A percentile compares a stretch with the other conserved stretches of the same genome.
These are phyloP conservation scores for Cryptus viduatorius DNA, from an alignment of 2,888 invertebrate species.

Conservation along the genomic window DNA sequence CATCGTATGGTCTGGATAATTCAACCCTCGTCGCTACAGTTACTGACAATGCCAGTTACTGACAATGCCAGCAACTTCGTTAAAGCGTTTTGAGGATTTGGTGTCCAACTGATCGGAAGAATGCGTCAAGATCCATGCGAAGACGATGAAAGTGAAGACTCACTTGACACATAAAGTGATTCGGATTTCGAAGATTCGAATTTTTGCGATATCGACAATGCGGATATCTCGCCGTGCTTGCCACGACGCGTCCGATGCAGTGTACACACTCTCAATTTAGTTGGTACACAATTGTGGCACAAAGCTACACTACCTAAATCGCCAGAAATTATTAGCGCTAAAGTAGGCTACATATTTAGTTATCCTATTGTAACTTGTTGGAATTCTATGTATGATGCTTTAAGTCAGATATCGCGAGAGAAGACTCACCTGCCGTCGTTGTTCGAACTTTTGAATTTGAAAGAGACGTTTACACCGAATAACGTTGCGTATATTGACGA, in stretches of 20 bases:
- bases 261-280: constrained; percentile 46
- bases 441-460: constrained; percentile 29
- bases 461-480: constrained; percentile 34
- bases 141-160: constrained; percentile 11
- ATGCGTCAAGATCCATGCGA: constrained; percentile 20
- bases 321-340: constrained; percentile 45
- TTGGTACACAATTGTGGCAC: constrained; percentile 41
- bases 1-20: constrained; percentile 20
- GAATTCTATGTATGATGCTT: constrained; percentile 52
- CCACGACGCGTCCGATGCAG: constrained; percentile 47
- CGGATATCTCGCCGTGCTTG: neutral
- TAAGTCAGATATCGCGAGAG: constrained; percentile 29
- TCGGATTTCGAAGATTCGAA: constrained; percentile 8
- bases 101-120: constrained; percentile 29
- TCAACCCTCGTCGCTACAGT: constrained; percentile 41
- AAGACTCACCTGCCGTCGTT: constrained; percentile 23
- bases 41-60: constrained; percentile 52
- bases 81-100: constrained; percentile 41
- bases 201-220: constrained; percentile 18
- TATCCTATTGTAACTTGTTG: constrained; percentile 48
- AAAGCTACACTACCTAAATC: constrained; percentile 48
- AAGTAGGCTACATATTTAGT: constrained; percentile 37
- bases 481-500: constrained; percentile 48
- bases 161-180: constrained; percentile 6
- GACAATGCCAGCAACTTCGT: constrained; percentile 52